These are phyloP conservation scores for Sceloporus undulatus DNA, from an alignment of 2,113 vertebrate genomes.

Conservation along the genomic window DNA sequence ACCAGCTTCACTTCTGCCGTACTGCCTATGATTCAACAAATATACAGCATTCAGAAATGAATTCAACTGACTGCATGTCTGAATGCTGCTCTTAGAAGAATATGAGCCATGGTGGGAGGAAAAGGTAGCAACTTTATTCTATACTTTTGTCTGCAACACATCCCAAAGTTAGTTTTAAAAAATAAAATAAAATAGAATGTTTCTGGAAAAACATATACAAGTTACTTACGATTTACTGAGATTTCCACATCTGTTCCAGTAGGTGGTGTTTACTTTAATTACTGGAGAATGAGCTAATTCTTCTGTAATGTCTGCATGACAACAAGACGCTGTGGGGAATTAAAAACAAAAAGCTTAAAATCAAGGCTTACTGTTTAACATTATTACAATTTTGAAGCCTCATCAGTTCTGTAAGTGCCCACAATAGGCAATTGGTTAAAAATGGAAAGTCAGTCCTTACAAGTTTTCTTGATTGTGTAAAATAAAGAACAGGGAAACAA, in stretches of 20 bases:
- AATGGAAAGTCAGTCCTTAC: background rate
- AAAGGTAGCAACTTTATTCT: background rate
- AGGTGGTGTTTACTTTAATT: conserved; percentile 71
- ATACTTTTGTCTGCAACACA: background rate
- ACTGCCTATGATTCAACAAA: background rate
- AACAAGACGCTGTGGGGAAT: conserved; percentile 76
- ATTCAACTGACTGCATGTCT: background rate
- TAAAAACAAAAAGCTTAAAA: conserved; percentile 44
- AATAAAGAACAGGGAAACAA: background rate
- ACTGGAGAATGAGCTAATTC: conserved; percentile 72
- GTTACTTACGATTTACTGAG: conserved; percentile 77
- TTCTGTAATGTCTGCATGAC: conserved; percentile 73
- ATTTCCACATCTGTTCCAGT: conserved; percentile 80
- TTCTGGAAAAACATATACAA: conserved; percentile 49
- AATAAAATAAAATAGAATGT: background rate
- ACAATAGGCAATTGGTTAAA: background rate
- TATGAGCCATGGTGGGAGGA: background rate
- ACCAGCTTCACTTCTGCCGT: background rate
- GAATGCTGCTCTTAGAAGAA: background rate
- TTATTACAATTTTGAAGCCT: background rate
- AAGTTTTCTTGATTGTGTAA: background rate
- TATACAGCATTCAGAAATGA: background rate
- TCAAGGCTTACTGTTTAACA: conserved; percentile 39
- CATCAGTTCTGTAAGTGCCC: background rate
- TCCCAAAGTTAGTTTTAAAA: background rate